These are phyloP conservation scores for Thunnus albacares DNA, from an alignment of 2,797 vertebrate species.

Conservation along the genomic window DNA sequence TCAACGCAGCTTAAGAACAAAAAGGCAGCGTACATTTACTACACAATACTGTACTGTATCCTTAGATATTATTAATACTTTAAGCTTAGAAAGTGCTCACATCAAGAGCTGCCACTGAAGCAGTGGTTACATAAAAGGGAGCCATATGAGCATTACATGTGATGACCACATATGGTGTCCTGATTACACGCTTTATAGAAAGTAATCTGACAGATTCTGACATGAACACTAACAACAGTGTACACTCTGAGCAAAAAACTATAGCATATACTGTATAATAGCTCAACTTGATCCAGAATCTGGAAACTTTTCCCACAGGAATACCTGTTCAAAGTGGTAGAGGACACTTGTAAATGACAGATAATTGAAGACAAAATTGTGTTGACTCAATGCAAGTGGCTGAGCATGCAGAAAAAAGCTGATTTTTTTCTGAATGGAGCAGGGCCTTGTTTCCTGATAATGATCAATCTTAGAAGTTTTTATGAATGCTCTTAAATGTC, in stretches of 20 bases:
- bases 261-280: no score
- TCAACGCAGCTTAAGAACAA: not conserved
- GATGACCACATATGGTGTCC: slow-evolving; percentile 15
- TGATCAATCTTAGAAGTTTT: no score
- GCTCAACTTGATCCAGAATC: not conserved
- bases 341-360: not conserved
- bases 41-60: not conserved
- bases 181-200: slow-evolving; percentile 19
- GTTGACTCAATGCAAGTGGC: not conserved
- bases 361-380: not conserved
- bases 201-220: slow-evolving; percentile 13
- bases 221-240: not conserved
- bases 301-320: not conserved
- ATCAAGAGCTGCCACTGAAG: not conserved
- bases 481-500: no score
- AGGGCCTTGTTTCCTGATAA: no score
- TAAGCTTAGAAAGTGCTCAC: no score
- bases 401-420: not conserved
- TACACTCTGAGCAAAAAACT: not conserved
- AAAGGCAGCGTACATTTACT: not conserved
- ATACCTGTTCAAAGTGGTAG: not conserved
- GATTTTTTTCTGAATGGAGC: no score
- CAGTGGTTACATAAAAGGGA: not conserved
- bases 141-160: not conserved
- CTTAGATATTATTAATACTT: not conserved